phyloP scores from a whole-genome alignment of 92 coral and sea anemone species.

The Heliopora coerulea region DNA sequence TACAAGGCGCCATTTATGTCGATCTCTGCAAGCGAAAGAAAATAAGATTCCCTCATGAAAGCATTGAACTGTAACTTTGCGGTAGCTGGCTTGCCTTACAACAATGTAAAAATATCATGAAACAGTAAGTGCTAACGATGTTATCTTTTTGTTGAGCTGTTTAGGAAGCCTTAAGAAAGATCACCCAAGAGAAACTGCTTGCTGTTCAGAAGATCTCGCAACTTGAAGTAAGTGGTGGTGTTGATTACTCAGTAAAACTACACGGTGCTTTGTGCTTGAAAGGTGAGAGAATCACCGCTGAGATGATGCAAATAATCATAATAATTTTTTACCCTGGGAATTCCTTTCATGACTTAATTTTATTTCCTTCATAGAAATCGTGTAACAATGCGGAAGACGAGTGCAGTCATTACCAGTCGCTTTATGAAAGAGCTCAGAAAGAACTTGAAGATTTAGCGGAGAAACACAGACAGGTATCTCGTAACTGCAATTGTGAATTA shows the following conservation, averaged over 20 bases:
- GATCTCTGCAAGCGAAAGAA: too few relatives aligned
- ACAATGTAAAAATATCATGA: background rate
- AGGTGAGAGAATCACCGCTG: too few relatives aligned
- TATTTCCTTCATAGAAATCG: conserved; percentile 57
- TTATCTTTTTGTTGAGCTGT: conserved; percentile 3
- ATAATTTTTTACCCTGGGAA: too few relatives aligned
- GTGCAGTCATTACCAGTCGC: conserved; percentile 80
- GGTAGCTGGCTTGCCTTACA: too few relatives aligned
- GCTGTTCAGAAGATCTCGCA: conserved; percentile 86
- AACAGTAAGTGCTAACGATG: background rate
- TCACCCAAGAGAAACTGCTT: conserved; percentile 82
- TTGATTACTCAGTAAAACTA: background rate
- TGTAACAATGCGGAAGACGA: conserved; percentile 94
- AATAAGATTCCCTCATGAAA: too few relatives aligned
- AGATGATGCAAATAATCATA: too few relatives aligned
- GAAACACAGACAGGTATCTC: conserved; percentile 66
- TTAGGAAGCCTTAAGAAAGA: conserved; percentile 80
- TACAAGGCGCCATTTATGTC: too few relatives aligned
- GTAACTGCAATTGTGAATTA: too few relatives aligned
- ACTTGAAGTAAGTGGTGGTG: conserved; percentile 65
- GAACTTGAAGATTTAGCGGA: conserved; percentile 89
- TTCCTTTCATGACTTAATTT: background rate
- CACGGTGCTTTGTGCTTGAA: background rate
- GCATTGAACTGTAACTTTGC: too few relatives aligned
- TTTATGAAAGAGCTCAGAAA: conserved; percentile 84